Evolutionary conservation across 1,140 invertebrate species (phyloP).

Genomic region (Triops longicaudatus): DNA sequence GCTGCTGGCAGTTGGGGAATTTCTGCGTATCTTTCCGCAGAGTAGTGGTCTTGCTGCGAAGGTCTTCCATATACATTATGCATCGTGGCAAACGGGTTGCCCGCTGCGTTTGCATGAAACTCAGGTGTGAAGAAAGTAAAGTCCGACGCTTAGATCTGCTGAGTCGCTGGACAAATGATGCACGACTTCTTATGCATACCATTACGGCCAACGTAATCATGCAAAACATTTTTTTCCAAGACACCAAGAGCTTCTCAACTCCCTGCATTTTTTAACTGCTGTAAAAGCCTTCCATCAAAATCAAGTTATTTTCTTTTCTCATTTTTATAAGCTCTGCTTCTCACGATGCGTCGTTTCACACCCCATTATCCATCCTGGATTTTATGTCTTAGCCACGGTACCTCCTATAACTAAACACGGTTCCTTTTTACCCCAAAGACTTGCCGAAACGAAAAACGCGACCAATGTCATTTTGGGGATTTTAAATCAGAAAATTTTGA

Average conservation of each 20-base stretch:
- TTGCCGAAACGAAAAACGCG: too few species aligned
- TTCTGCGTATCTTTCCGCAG: background rate
- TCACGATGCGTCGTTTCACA: background rate
- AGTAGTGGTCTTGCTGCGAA: background rate
- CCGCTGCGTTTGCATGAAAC: background rate
- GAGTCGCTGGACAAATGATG: constrained; percentile 14
- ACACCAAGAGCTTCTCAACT: too few species aligned
- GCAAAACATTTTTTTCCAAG: background rate
- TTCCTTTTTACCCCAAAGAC: too few species aligned
- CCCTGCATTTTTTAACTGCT: background rate
- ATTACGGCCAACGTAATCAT: background rate
- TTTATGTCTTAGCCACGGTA: too few species aligned
- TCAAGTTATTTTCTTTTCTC: background rate
- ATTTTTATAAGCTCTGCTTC: background rate
- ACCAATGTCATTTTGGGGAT: too few species aligned
- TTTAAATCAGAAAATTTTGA: too few species aligned
- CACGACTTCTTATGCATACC: constrained; percentile 5
- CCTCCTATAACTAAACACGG: too few species aligned
- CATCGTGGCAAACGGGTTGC: background rate
- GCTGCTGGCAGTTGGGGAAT: background rate
- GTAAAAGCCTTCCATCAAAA: background rate
- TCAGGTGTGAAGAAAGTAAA: constrained; percentile 4
- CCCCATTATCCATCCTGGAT: background rate
- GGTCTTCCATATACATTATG: constrained; percentile 8
- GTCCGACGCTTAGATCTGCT: background rate